Evolutionary conservation across 2,888 invertebrate species (phyloP).

Genomic region (Drosophila hamatofila): DNA sequence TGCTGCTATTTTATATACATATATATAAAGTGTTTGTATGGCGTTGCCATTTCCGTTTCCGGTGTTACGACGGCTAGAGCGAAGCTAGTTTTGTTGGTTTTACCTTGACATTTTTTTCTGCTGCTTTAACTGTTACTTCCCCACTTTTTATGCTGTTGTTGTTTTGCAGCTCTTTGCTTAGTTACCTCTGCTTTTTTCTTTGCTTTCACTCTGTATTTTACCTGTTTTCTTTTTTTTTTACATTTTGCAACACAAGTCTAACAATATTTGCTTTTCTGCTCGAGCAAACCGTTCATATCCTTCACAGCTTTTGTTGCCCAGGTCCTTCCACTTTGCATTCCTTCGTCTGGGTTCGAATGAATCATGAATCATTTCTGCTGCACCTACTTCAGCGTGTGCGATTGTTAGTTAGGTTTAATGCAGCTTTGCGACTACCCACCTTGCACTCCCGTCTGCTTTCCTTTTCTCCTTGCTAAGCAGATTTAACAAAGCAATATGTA

Average conservation of each 20-base stretch:
- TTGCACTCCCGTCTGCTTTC: neutral
- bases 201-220: constrained; percentile 5
- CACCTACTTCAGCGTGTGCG: constrained; percentile 47
- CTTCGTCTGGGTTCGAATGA: constrained; percentile 61
- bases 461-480: constrained; percentile 50
- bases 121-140: constrained; percentile 38
- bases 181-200: constrained; percentile 45
- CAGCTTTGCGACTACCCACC: constrained; percentile 52
- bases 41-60: constrained; percentile 73
- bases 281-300: constrained; percentile 39
- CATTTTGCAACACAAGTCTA: constrained; percentile 66
- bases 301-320: constrained; percentile 44
- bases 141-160: neutral
- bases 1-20: constrained; percentile 23
- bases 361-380: constrained; percentile 75
- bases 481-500: constrained; percentile 63
- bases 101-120: constrained; percentile 79
- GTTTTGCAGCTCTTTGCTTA: constrained; percentile 40
- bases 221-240: constrained; percentile 28
- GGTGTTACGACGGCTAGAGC: constrained; percentile 57
- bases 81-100: constrained; percentile 68
- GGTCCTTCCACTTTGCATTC: constrained; percentile 69
- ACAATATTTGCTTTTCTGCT: constrained; percentile 76
- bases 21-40: constrained; percentile 50
- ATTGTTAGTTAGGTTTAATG: constrained; percentile 64